Percentiles rank a stretch among this genome's conserved stretches.
Conservation (phyloP, 1,140 invertebrate species). For the Uloborus diversus region DNA sequence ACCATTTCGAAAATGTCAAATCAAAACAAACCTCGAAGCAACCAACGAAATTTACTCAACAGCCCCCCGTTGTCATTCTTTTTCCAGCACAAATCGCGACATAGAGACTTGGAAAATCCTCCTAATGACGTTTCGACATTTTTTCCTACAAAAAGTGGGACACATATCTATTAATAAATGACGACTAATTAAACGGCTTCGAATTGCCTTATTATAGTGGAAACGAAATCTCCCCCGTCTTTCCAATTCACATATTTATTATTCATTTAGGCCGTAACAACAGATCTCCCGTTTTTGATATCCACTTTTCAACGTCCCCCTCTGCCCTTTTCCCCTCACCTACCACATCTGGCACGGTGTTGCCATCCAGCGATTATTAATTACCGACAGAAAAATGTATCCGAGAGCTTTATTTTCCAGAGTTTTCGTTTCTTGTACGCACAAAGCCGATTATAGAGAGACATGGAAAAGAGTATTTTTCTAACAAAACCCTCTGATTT, state of each 20-base stretch:
- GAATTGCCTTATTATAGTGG: constrained; percentile 7
- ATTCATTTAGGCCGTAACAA: constrained; percentile 43
- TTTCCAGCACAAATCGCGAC: too few relatives aligned
- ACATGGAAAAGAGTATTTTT: constrained; percentile 15
- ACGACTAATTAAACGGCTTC: constrained; percentile 31
- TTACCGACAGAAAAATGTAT: constrained; percentile 48
- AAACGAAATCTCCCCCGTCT: constrained; percentile 12
- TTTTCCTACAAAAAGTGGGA: background rate
- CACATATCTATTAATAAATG: constrained; percentile 42
- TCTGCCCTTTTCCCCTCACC: background rate
- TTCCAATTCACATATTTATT: constrained; percentile 40
- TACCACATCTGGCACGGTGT: background rate
- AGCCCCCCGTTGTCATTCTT: too few relatives aligned
- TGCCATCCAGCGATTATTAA: constrained; percentile 42
- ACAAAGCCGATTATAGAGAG: constrained; percentile 43
- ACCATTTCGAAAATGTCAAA: too few relatives aligned
- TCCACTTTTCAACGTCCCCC: background rate
- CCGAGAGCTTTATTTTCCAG: constrained; percentile 38
- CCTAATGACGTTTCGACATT: background rate
- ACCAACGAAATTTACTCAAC: too few relatives aligned
- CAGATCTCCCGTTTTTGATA: background rate
- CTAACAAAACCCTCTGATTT: background rate
- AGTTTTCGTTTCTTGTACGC: background rate
- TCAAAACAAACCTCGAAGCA: too few relatives aligned
- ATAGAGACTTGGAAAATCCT: too few relatives aligned